These are phyloP conservation scores for Triplophysa tibetana DNA, from an alignment of 2,113 vertebrate genomes.

Conservation along the genomic window DNA sequence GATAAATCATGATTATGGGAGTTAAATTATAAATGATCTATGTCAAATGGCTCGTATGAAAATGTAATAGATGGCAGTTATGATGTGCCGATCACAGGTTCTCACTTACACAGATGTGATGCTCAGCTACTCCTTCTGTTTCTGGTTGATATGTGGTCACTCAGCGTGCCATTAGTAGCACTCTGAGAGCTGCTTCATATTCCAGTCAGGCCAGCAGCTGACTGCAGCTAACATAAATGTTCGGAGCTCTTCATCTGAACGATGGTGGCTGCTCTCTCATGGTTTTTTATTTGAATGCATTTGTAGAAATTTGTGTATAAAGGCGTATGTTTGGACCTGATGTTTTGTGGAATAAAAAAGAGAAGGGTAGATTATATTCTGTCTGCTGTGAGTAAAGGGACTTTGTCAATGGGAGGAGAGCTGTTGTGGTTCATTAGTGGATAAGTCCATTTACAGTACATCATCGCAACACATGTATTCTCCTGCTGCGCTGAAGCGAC, in stretches of 20 bases:
- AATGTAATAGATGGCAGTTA: neutral
- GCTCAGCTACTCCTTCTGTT: neutral
- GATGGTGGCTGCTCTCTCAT: neutral
- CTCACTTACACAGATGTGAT: slow-evolving; percentile 25
- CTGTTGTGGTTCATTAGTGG: slow-evolving; percentile 11
- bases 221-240: slow-evolving; percentile 19
- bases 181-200: slow-evolving; percentile 33
- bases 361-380: slow-evolving; percentile 5
- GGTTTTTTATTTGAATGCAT: neutral
- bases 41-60: neutral
- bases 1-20: slow-evolving; percentile 1
- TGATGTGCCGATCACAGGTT: neutral
- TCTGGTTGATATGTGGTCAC: slow-evolving; percentile 13
- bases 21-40: slow-evolving; percentile 33
- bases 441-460: neutral
- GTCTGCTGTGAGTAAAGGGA: slow-evolving; percentile 1
- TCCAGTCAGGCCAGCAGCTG: slow-evolving; percentile 33
- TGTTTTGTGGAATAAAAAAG: slow-evolving; percentile 3
- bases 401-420: neutral
- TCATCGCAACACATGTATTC: neutral
- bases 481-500: too few species aligned
- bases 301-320: too few species aligned
- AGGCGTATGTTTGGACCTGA: neutral
- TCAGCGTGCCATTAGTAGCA: slow-evolving; percentile 20
- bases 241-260: slow-evolving; percentile 2